Evolutionary conservation across 2,113 vertebrate species (phyloP).

Genomic region (Nothoprocta perdicaria): DNA sequence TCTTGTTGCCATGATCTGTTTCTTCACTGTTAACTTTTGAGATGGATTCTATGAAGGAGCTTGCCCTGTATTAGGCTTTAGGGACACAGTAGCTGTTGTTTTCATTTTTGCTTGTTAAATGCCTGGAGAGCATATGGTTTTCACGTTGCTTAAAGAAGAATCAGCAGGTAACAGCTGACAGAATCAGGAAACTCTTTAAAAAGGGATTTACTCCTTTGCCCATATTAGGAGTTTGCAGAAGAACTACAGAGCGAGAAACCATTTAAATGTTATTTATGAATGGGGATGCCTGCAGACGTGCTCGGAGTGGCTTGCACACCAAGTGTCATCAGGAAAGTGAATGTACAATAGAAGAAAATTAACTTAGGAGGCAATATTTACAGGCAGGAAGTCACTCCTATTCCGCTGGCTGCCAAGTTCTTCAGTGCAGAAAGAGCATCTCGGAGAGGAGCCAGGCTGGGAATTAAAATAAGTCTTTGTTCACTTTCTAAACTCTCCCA

Average conservation of each 20-base stretch:
- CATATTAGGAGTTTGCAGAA: not conserved
- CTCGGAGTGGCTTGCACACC: not conserved
- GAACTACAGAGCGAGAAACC: not conserved
- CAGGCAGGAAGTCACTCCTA: not conserved
- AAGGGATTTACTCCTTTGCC: not conserved
- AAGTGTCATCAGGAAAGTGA: not conserved
- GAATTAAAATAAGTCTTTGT: conserved; percentile 29
- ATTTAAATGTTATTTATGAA: not conserved
- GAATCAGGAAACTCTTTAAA: not conserved
- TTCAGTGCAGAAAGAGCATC: not conserved
- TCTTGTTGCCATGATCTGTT: not conserved
- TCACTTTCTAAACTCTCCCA: not conserved
- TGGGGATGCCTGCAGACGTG: rapidly evolving
- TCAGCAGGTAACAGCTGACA: not conserved
- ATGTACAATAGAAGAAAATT: not conserved
- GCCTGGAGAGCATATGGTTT: not conserved
- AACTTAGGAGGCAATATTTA: not conserved
- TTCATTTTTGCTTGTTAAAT: not conserved
- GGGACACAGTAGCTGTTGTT: rapidly evolving
- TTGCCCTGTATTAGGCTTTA: not conserved
- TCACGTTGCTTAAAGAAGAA: not conserved
- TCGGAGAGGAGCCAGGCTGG: conserved; percentile 8
- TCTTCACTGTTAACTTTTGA: not conserved
- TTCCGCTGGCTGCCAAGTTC: not conserved
- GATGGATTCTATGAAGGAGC: rapidly evolving